Evolutionary conservation across 2,797 vertebrate species (phyloP).

Genomic region (Tapirus indicus): DNA sequence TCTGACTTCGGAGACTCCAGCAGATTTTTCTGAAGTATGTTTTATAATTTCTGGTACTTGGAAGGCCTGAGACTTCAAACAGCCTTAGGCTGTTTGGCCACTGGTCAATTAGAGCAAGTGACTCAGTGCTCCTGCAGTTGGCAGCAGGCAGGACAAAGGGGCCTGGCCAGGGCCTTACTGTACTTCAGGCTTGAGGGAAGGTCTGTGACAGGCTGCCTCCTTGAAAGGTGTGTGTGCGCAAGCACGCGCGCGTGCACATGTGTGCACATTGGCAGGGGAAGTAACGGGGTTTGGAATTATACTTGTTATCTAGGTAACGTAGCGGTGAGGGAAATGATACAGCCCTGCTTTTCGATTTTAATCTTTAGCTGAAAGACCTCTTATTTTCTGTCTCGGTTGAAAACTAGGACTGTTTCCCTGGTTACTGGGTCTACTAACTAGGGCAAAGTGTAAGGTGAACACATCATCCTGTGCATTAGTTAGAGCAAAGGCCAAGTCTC

Average conservation of each 20-base stretch:
- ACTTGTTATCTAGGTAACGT: conserved; percentile 10
- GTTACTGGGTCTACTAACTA: conserved; percentile 3
- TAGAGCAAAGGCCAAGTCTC: background rate
- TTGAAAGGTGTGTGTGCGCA: background rate
- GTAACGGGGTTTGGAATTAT: background rate
- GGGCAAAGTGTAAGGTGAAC: background rate
- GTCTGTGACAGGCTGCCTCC: background rate
- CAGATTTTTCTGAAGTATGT: background rate
- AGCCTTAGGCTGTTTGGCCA: background rate
- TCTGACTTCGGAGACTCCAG: background rate
- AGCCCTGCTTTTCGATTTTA: background rate
- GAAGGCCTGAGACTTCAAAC: background rate
- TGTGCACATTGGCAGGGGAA: background rate
- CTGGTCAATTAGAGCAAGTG: background rate
- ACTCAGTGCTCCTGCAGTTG: background rate
- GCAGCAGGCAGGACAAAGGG: background rate
- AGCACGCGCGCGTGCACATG: accelerated
- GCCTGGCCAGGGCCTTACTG: background rate
- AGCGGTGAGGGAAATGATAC: background rate
- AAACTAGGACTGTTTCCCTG: background rate
- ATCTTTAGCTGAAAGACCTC: background rate
- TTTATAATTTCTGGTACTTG: conserved; percentile 46
- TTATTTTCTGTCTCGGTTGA: conserved; percentile 27
- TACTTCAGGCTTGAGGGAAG: background rate
- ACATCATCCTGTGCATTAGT: background rate